Percentiles rank a stretch among this genome's conserved stretches.
Evolutionary conservation across 2,113 vertebrate genomes (phyloP).

Genomic region (Cyprinodon brontotheroides): DNA sequence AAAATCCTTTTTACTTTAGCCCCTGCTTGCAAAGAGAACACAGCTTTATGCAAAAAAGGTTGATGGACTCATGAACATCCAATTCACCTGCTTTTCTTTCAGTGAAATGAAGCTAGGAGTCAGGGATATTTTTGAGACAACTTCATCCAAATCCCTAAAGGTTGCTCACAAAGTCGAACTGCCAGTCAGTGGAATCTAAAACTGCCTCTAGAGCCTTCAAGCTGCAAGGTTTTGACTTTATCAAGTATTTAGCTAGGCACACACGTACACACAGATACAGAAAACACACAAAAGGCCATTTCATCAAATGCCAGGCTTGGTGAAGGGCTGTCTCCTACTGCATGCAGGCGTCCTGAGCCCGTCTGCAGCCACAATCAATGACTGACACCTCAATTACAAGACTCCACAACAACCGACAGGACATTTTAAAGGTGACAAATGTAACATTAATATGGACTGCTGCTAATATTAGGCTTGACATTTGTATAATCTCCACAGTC

Average conservation of each 20-base stretch:
- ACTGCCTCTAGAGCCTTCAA: slow-evolving; percentile 38
- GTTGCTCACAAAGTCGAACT: slow-evolving; percentile 49
- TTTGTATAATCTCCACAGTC: slow-evolving; percentile 38
- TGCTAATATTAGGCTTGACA: slow-evolving; percentile 40
- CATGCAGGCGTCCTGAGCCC: slow-evolving; percentile 41
- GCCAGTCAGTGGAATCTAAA: slow-evolving; percentile 54
- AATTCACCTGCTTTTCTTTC: neutral
- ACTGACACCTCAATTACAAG: slow-evolving; percentile 63
- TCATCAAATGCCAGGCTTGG: slow-evolving; percentile 61
- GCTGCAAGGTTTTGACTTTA: slow-evolving; percentile 50
- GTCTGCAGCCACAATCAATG: slow-evolving; percentile 54
- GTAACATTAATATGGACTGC: slow-evolving; percentile 46
- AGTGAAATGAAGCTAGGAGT: slow-evolving; percentile 29
- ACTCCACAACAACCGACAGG: slow-evolving; percentile 23
- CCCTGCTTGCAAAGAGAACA: neutral
- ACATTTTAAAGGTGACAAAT: slow-evolving; percentile 51
- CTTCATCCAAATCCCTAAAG: slow-evolving; percentile 50
- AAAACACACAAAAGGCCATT: slow-evolving; percentile 57
- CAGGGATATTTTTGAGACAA: slow-evolving; percentile 26
- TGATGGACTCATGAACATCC: neutral
- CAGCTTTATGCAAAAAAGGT: neutral
- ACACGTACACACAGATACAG: slow-evolving; percentile 9
- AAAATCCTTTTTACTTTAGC: too few relatives aligned
- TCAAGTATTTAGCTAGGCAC: slow-evolving; percentile 53
- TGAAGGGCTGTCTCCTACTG: slow-evolving; percentile 57